Percentiles rank a stretch among this genome's conserved stretches.
Evolutionary conservation across 2,113 vertebrate species (phyloP).

Genomic region (Pterocles orientalis): DNA sequence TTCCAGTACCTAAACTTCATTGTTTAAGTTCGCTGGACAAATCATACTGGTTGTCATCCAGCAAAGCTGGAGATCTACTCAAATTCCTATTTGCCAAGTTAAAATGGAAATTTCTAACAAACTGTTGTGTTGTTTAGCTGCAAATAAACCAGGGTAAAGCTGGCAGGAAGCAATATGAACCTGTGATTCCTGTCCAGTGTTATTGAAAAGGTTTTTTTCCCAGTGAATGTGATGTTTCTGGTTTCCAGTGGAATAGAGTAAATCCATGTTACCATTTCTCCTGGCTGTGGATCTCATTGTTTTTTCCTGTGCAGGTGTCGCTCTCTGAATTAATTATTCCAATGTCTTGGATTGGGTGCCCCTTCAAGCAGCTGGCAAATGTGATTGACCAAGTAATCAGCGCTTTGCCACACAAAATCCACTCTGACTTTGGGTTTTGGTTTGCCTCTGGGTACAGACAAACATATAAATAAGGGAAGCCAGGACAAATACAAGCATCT

Average conservation of each 20-base stretch:
- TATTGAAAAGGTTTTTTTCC: rapidly evolving
- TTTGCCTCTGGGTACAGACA: not conserved
- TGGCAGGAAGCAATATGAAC: not conserved
- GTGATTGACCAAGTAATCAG: not conserved
- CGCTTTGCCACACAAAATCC: not conserved
- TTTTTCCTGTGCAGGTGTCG: not conserved
- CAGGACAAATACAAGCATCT: not conserved
- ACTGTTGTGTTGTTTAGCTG: not conserved
- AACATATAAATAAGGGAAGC: not conserved
- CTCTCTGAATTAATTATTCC: not conserved
- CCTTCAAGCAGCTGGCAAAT: not conserved
- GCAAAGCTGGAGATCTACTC: not conserved
- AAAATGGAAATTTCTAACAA: not conserved
- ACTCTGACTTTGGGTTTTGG: not conserved
- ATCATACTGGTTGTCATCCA: not conserved
- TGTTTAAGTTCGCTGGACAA: not conserved
- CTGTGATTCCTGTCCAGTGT: not conserved
- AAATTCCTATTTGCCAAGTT: not conserved
- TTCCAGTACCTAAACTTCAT: not conserved
- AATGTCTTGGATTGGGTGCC: not conserved
- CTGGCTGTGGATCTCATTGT: not conserved
- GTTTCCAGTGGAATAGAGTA: not conserved
- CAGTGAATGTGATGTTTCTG: not conserved
- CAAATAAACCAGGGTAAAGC: not conserved
- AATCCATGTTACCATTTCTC: not conserved